Conservation (phyloP, 2,113 vertebrate genomes). For the crab-eating macaque (Macaca fascicularis) region DNA sequence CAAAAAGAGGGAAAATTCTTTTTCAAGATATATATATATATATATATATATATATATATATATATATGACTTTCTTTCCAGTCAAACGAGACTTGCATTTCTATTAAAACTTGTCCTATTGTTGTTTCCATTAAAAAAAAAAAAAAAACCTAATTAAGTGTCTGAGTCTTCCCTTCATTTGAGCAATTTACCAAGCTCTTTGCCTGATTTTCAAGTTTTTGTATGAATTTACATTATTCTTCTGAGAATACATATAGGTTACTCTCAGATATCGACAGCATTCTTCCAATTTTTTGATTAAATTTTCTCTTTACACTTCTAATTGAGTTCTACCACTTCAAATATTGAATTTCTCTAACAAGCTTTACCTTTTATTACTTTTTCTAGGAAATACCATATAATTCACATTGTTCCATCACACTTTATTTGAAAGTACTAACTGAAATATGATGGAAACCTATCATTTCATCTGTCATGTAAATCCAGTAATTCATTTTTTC, state of each 20-base stretch:
- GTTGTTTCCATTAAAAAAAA: neutral
- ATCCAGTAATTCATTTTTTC: neutral
- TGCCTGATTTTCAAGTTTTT: neutral
- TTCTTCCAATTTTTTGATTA: constrained; percentile 45
- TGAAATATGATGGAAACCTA: constrained; percentile 29
- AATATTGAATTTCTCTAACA: constrained; percentile 51
- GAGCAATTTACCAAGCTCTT: neutral
- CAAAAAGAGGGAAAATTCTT: neutral
- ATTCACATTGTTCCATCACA: neutral
- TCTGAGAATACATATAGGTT: neutral
- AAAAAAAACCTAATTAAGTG: neutral
- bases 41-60: neutral
- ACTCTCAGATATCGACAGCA: neutral
- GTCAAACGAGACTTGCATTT: neutral
- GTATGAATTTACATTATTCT: neutral
- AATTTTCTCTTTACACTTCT: constrained; percentile 50
- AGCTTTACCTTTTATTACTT: constrained; percentile 34
- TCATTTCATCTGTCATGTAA: neutral
- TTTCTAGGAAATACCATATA: neutral
- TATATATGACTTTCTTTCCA: neutral
- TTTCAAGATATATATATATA: neutral
- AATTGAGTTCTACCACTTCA: constrained; percentile 47
- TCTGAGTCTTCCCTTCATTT: neutral
- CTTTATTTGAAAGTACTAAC: neutral
- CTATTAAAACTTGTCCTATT: neutral